Evolutionary conservation across 2,797 vertebrate genomes (phyloP), one percentile per base, ranked within the genome.

Genomic region (Premnoplex brunnescens): DNA sequence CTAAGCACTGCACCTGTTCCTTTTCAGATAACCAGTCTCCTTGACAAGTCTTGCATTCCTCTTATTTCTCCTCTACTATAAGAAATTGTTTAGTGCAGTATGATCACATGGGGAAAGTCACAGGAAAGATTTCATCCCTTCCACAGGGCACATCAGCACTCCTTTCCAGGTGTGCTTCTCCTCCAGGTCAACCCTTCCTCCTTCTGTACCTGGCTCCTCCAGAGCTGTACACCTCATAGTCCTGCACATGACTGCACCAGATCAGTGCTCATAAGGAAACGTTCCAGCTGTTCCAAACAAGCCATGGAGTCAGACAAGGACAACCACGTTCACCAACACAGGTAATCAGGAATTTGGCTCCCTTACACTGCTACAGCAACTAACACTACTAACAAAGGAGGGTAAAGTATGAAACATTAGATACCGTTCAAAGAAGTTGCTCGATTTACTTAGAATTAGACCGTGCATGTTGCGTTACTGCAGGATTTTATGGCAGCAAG

Each of bases 1-100:
- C 64, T 77, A 36, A 77, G 73, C 37, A 64, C 43, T 54, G 78
- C 78, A 92, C 91, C 91, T 96, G 95, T 15, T 95, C 75, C 73
- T 88, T 83, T 86, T 76, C 56, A 96, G 79, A 89, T 55, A 85
- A 84, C 11, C 13, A 69, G 21, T 9, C 37, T n/a, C 27, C 82
- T 72, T 48, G 37, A 72, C 44, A 55, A 62, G 46, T 24, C 32
- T 74, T 26, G 26, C 27, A 83, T 23, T 89, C 36, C 37, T 34
- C 54, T 51, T n/a, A 4, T 46, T 85, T 54, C 74, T 73, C 46
- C 46, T 23, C 26, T 41, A 75, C 52, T 46, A 23, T 0, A 0
- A 74, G 34, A 59, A 79, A 67, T 18, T 67, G 48, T 83, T 85
- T 46, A 1, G 0, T 14, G 21, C 37, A 37, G 34, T 5, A 51